These are phyloP conservation scores for Achroia grisella DNA, from an alignment of 1,140 invertebrate genomes.

Conservation along the genomic window DNA sequence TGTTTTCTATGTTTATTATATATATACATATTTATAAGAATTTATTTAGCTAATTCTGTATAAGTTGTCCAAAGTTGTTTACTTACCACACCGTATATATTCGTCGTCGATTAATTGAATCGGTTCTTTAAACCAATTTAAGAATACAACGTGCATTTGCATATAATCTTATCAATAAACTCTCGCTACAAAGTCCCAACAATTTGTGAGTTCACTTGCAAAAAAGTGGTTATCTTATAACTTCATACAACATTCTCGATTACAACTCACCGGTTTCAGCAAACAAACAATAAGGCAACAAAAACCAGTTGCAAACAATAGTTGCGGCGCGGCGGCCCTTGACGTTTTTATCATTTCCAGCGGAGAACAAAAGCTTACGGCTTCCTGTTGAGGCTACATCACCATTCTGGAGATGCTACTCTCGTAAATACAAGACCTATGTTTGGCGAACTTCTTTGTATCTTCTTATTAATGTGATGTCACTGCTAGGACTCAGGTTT, in stretches of 20 bases:
- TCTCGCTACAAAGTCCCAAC: too few species aligned
- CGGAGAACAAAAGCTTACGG: conserved; percentile 62
- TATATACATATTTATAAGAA: too few species aligned
- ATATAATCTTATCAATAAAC: too few species aligned
- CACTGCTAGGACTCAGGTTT: too few species aligned
- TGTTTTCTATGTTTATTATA: too few species aligned
- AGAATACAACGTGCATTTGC: too few species aligned
- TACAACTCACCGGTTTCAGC: conserved; percentile 25
- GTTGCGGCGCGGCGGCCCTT: conserved; percentile 43
- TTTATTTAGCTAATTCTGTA: too few species aligned
- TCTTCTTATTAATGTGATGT: too few species aligned
- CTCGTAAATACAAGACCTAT: conserved; percentile 21
- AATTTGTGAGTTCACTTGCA: conserved; percentile 3
- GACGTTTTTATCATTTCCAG: conserved; percentile 68
- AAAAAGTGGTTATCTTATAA: conserved; percentile 14
- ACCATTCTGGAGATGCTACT: conserved; percentile 56
- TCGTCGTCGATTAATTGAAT: too few species aligned
- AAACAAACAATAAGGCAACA: conserved; percentile 52
- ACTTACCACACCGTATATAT: too few species aligned
- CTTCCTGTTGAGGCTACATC: conserved; percentile 68
- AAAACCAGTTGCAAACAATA: conserved; percentile 60
- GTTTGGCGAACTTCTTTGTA: conserved; percentile 1
- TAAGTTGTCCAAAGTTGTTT: too few species aligned
- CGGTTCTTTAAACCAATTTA: too few species aligned
- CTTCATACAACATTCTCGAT: conserved; percentile 16